These are phyloP conservation scores for Holacanthus passer DNA, from an alignment of 2,113 vertebrate species.

Conservation along the genomic window DNA sequence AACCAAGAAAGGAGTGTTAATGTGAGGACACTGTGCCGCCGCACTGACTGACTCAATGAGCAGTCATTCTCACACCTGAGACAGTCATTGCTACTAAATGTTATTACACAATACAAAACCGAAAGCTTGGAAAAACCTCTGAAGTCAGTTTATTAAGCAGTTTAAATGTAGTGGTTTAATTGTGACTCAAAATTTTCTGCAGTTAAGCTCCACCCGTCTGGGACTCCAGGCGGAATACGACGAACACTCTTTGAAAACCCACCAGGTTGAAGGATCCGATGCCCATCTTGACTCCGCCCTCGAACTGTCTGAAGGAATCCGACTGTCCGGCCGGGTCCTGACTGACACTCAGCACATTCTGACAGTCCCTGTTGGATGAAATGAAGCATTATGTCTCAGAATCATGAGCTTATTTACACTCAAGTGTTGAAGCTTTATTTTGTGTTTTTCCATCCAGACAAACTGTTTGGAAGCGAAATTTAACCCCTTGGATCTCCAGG, in stretches of 20 bases:
- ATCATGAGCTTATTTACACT: not conserved
- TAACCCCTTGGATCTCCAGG: too few relatives aligned
- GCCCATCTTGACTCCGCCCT: slow-evolving; percentile 95
- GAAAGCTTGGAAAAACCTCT: too few relatives aligned
- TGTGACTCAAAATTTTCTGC: not conserved
- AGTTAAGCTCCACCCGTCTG: not conserved
- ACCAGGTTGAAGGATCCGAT: slow-evolving; percentile 98
- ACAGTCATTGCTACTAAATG: too few relatives aligned
- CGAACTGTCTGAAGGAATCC: slow-evolving; percentile 91
- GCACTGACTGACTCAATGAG: not conserved
- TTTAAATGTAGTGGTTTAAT: not conserved
- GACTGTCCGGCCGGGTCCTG: slow-evolving; percentile 82
- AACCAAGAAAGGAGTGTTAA: not conserved
- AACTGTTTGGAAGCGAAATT: not conserved
- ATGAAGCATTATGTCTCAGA: not conserved
- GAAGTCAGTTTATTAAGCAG: too few relatives aligned
- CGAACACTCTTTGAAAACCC: slow-evolving; percentile 42
- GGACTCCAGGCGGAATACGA: not conserved
- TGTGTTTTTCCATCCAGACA: not conserved
- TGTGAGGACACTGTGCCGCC: too few relatives aligned
- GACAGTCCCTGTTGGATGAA: slow-evolving; percentile 88
- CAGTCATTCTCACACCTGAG: too few relatives aligned
- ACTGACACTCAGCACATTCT: slow-evolving; percentile 87
- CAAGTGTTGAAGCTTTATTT: too few relatives aligned
- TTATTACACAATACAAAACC: too few relatives aligned